Evolutionary conservation across 2,888 invertebrate species (phyloP).

Genomic region (Watsonalla binaria): DNA sequence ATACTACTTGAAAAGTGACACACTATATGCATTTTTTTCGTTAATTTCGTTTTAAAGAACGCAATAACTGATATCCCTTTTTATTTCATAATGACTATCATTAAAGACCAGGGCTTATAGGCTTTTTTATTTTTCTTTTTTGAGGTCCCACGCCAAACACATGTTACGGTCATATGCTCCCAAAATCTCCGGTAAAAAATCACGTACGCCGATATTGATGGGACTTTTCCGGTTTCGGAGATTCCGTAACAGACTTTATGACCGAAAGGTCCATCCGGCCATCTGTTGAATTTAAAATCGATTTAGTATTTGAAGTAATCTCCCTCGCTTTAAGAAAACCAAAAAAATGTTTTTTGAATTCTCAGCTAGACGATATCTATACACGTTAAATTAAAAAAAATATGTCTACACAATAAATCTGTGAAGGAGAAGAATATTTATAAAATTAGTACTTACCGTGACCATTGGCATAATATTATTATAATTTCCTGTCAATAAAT

Average conservation of each 20-base stretch:
- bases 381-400: too few species aligned
- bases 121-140: slow-evolving; percentile 4
- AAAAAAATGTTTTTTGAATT: too few species aligned
- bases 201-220: slow-evolving; percentile 31
- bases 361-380: too few species aligned
- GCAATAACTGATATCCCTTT: not conserved
- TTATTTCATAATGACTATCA: not conserved
- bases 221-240: slow-evolving; percentile 32
- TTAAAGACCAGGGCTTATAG: not conserved
- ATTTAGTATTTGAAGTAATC: slow-evolving; percentile 27
- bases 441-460: too few species aligned
- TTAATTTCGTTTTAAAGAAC: too few species aligned
- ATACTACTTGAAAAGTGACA: too few species aligned
- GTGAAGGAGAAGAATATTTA: too few species aligned
- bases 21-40: too few species aligned
- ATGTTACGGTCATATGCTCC: slow-evolving; percentile 21
- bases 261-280: slow-evolving; percentile 27
- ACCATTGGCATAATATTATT: too few species aligned
- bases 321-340: too few species aligned
- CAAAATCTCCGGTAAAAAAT: slow-evolving; percentile 27
- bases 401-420: too few species aligned
- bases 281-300: slow-evolving; percentile 33
- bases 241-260: slow-evolving; percentile 32
- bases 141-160: slow-evolving; percentile 3
- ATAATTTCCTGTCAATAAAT: not conserved